Evolutionary conservation across 2,888 invertebrate genomes (phyloP), one percentile per base, ranked within the genome.

Genomic region (Synergus umbraculus): DNA sequence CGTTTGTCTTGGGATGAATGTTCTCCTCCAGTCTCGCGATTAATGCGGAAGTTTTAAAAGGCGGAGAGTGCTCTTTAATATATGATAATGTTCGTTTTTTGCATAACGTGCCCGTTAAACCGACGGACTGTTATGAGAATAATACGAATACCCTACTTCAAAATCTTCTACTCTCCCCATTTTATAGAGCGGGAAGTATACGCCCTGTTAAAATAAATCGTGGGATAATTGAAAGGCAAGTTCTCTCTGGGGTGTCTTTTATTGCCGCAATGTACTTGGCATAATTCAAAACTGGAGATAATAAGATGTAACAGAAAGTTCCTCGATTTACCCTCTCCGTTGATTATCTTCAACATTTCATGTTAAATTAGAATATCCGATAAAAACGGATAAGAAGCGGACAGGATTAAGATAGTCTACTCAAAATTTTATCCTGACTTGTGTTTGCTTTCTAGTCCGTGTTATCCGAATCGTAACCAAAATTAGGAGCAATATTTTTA

Each of bases 41-140:
- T 73, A 49, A 54, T 37, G 46, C 49, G 54, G 49, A 73, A 73
- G 49, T 73, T 73, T 49, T 54, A 15, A 46, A 22, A 37, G 69
- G 22, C 29, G 69, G 8, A 9, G 46, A 66, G 49, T 73, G 69
- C 49, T 29, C 49, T 54, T 73, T 73, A 73, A 54, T 73, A 73
- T 73, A 73, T 73, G 69, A 73, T 73, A 73, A 73, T 73, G 69
- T 73, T 49, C 69, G 49, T 73, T 73, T 69, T 73, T 73, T 73
- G 69, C 69, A 73, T 73, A 73, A 73, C 49, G 29, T 73, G 46
- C 69, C 49, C 69, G 69, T 73, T 73, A 54, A 54, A 73, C 69
- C 69, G 69, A 49, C 69, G 69, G 46, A 73, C 69, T 73, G 69
- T 54, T 73, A 73, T 73, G 69, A 54, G 49, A 73, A 73, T 73